Conservation (phyloP, 2,797 vertebrate species). For the Knipowitschia caucasica region DNA sequence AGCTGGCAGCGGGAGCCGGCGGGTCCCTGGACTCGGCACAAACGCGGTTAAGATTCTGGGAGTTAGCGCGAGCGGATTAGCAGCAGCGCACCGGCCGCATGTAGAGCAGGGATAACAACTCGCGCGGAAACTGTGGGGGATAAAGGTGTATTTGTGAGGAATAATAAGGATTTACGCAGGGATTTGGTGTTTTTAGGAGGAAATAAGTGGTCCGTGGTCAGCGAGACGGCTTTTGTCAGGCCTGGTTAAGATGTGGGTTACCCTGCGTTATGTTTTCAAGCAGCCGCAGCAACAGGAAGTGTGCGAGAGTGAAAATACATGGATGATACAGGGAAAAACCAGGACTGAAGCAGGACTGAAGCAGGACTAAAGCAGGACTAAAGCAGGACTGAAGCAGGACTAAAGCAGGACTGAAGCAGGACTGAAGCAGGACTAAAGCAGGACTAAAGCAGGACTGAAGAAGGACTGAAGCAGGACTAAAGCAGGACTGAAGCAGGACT, state of each 20-base stretch:
- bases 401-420: background rate
- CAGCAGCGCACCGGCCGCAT: background rate
- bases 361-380: background rate
- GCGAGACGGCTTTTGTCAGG: background rate
- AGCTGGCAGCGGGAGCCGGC: conserved; percentile 50
- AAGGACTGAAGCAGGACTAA: background rate
- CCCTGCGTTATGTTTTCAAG: no score
- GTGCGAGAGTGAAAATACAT: no score
- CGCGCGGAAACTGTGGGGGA: background rate
- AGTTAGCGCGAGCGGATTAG: background rate
- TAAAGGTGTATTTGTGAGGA: background rate
- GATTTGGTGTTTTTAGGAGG: background rate
- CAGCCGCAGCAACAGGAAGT: no score
- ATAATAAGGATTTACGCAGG: background rate
- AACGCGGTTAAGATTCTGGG: conserved; percentile 1
- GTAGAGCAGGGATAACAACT: background rate
- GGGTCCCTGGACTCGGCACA: conserved; percentile 49
- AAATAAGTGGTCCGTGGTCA: background rate
- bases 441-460: background rate
- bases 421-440: background rate
- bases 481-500: background rate
- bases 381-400: background rate
- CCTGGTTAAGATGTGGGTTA: background rate
- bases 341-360: background rate
- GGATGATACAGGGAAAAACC: no score